Conservation (phyloP, 2,113 vertebrate species). For the Recurvirostra avosetta region DNA sequence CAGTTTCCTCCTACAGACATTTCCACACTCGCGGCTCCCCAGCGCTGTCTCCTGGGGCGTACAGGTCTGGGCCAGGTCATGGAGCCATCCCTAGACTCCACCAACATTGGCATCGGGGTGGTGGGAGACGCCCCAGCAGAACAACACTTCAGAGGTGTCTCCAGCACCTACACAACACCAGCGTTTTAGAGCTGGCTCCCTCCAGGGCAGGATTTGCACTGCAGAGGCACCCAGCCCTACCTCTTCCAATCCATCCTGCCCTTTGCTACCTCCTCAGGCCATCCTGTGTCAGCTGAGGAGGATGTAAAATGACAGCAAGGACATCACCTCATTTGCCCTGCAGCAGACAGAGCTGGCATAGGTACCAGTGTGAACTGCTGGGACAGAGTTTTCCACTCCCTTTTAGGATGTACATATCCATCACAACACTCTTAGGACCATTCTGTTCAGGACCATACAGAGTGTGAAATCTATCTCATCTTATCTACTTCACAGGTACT, state of each 20-base stretch:
- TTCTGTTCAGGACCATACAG: not conserved
- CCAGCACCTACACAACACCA: not conserved
- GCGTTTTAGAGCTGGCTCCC: not conserved
- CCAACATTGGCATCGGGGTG: not conserved
- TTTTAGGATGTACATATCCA: not conserved
- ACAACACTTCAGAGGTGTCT: not conserved
- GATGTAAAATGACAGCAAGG: not conserved
- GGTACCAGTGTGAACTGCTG: not conserved
- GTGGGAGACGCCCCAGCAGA: not conserved
- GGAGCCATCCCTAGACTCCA: not conserved
- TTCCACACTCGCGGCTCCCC: fast-evolving
- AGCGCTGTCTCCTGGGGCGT: fast-evolving
- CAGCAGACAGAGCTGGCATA: not conserved
- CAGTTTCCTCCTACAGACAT: not conserved
- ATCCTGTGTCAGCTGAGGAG: not conserved
- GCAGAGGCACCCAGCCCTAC: not conserved
- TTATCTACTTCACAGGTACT: not conserved
- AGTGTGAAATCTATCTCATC: not conserved
- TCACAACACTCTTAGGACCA: not conserved
- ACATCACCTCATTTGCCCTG: not conserved
- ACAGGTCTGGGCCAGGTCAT: fast-evolving
- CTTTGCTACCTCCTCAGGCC: not conserved
- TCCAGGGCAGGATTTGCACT: not conserved
- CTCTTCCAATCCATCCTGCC: not conserved
- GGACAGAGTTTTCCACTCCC: not conserved